A percentile compares a stretch with the other conserved stretches of the same genome.
Evolutionary conservation across 2,113 vertebrate genomes (phyloP).

Genomic region (Onychostoma macrolepis): DNA sequence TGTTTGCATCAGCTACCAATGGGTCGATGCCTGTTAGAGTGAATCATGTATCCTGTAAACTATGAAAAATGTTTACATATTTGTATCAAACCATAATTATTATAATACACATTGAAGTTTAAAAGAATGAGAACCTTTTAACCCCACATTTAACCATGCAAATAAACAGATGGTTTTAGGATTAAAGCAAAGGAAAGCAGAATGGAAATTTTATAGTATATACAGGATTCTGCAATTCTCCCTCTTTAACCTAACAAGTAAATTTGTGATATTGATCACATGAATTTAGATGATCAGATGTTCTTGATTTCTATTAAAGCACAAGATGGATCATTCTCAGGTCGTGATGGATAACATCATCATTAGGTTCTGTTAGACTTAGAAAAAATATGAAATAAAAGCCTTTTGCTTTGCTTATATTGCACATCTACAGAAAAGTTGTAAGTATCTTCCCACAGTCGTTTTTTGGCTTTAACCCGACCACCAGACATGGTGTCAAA

Average conservation of each 20-base stretch:
- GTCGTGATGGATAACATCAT: neutral
- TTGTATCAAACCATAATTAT: neutral
- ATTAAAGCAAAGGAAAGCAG: neutral
- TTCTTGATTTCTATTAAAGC: neutral
- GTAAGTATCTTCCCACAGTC: neutral
- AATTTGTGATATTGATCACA: neutral
- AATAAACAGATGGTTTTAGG: neutral
- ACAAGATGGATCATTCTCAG: neutral
- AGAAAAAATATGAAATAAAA: neutral
- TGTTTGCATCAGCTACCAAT: neutral
- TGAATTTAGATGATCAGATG: neutral
- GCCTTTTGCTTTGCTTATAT: neutral
- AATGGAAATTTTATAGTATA: neutral
- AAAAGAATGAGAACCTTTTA: neutral
- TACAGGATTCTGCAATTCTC: neutral
- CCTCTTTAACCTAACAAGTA: neutral
- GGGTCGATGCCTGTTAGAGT: neutral
- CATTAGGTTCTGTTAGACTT: neutral
- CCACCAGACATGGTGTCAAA: slow-evolving; percentile 42
- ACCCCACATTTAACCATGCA: neutral
- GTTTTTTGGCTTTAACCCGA: neutral
- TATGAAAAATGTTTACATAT: neutral
- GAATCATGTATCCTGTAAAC: neutral
- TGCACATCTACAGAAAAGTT: neutral
- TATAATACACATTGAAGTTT: neutral